These are phyloP conservation scores for Narcine bancroftii DNA, from an alignment of 2,113 vertebrate genomes.

Conservation along the genomic window DNA sequence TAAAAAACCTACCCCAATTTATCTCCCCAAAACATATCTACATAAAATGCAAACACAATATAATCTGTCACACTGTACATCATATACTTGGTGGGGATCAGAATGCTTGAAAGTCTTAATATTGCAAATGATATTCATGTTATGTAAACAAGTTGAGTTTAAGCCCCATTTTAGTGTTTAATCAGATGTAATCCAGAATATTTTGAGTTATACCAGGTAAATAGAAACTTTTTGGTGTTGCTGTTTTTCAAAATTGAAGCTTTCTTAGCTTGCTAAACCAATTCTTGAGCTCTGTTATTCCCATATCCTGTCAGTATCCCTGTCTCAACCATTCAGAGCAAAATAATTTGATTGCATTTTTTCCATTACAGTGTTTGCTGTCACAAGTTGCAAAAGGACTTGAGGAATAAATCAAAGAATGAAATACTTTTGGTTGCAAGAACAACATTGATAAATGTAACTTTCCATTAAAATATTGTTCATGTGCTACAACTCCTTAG, in stretches of 20 bases:
- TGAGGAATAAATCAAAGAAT: neutral
- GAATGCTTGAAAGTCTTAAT: neutral
- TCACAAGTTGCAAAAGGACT: too few species aligned
- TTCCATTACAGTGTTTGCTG: too few species aligned
- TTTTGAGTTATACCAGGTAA: neutral
- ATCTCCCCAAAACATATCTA: too few species aligned
- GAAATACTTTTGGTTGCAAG: neutral
- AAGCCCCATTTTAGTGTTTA: neutral
- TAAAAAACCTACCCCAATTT: too few species aligned
- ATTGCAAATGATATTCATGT: neutral
- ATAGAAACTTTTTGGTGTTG: neutral
- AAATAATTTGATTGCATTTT: too few species aligned
- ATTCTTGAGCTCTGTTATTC: neutral
- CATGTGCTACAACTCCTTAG: neutral
- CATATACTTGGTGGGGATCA: neutral
- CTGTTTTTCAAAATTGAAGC: neutral
- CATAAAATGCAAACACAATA: too few species aligned
- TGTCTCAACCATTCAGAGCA: neutral
- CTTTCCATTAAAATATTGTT: neutral
- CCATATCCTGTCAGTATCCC: neutral
- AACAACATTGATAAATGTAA: neutral
- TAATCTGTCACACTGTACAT: too few species aligned
- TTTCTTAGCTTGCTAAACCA: neutral
- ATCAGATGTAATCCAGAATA: neutral
- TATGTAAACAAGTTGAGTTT: neutral